Percentiles rank a stretch among this genome's conserved stretches.
These are phyloP conservation scores for Cephalotes varians DNA, from an alignment of 2,888 invertebrate genomes.

Conservation along the genomic window DNA sequence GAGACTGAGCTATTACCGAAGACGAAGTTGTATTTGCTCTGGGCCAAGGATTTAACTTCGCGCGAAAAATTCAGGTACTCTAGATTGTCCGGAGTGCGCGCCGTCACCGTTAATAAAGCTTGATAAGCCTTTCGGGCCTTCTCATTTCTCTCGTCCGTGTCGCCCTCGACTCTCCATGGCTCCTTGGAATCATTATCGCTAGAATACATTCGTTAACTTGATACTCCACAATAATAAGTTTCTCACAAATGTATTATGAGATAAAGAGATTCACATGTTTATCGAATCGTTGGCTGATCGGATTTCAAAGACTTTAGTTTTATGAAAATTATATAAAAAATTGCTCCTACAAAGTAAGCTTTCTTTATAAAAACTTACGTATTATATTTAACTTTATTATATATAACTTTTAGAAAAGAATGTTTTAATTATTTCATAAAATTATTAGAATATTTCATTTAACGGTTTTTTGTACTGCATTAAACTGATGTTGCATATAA, in stretches of 20 bases:
- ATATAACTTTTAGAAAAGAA: not conserved
- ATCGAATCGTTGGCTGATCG: not conserved
- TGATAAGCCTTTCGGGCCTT: conserved; percentile 94
- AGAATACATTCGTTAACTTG: conserved; percentile 44
- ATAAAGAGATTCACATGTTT: not conserved
- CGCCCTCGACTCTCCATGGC: conserved; percentile 95
- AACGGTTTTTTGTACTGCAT: not conserved
- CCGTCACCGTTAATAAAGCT: conserved; percentile 95
- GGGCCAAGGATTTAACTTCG: conserved; percentile 90
- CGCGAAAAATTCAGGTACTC: conserved; percentile 93
- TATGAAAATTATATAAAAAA: not conserved
- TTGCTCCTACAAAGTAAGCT: not conserved
- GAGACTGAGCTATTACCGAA: conserved; percentile 93
- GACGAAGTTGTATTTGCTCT: conserved; percentile 90
- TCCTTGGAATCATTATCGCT: conserved; percentile 86
- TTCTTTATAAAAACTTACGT: not conserved
- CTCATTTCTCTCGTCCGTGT: conserved; percentile 93
- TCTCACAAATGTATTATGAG: not conserved
- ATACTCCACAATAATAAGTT: not conserved
- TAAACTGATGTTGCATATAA: not conserved
- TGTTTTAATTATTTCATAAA: not conserved
- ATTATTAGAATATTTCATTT: not conserved
- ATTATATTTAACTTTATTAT: not conserved
- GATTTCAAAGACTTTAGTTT: not conserved
- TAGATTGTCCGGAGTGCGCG: conserved; percentile 92